phyloP scores from a whole-genome alignment of 92 coral and sea anemone species.

The Scolanthus callimorphus region DNA sequence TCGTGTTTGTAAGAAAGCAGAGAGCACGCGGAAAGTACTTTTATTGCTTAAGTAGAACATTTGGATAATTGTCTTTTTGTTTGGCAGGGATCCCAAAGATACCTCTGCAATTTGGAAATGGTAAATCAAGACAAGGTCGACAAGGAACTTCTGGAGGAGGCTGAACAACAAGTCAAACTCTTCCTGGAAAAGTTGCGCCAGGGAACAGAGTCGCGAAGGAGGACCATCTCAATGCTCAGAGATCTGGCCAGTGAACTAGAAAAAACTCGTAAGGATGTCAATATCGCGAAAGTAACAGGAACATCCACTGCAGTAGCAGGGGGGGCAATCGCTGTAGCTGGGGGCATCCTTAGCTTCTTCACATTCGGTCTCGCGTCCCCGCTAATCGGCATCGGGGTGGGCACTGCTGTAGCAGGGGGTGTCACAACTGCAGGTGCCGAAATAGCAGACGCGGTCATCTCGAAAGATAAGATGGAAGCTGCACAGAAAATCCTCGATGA shows the following conservation, averaged over 20 bases:
- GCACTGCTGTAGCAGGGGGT: background rate
- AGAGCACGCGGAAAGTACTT: too few relatives aligned
- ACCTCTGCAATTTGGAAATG: too few relatives aligned
- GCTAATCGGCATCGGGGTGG: background rate
- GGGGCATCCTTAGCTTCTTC: background rate
- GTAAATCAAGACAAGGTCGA: background rate
- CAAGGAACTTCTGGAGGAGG: background rate
- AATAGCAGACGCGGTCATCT: background rate
- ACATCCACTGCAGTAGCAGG: background rate
- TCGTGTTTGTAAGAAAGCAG: too few relatives aligned
- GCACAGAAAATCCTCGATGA: background rate
- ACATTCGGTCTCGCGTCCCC: background rate
- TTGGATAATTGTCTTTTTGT: too few relatives aligned
- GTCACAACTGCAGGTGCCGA: conserved; percentile 2
- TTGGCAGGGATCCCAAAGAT: too few relatives aligned
- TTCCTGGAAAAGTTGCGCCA: background rate
- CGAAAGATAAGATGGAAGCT: background rate
- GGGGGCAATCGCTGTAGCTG: background rate
- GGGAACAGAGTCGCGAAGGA: background rate
- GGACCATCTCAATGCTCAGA: background rate
- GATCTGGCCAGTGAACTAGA: background rate
- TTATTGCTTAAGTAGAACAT: too few relatives aligned
- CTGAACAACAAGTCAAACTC: background rate
- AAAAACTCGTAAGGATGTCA: background rate
- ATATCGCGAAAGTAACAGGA: background rate